Percentiles rank a stretch among this genome's conserved stretches.
phyloP scores from a whole-genome alignment of 2,888 invertebrate genomes.

The Tetropium fuscum region DNA sequence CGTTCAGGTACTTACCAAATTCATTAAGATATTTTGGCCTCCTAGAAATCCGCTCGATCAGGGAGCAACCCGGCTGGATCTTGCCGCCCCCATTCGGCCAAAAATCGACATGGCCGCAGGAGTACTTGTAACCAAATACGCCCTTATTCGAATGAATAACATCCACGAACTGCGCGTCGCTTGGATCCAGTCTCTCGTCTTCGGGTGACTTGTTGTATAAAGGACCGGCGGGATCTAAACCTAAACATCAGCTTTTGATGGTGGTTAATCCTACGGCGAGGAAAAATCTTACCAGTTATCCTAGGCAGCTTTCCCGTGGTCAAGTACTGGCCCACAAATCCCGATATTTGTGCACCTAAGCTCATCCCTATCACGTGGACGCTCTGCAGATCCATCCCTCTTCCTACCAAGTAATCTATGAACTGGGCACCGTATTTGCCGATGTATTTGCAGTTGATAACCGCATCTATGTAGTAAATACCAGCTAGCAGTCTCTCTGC shows the following conservation, averaged over 20 bases:
- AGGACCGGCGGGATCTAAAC: slow-evolving; percentile 31
- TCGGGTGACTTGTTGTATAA: slow-evolving; percentile 7
- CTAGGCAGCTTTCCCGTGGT: slow-evolving; percentile 41
- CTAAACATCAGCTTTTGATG: not conserved
- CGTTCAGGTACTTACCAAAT: slow-evolving; percentile 28
- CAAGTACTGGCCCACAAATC: slow-evolving; percentile 69
- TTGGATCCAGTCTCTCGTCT: slow-evolving; percentile 26
- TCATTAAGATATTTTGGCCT: slow-evolving; percentile 17
- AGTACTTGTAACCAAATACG: slow-evolving; percentile 20
- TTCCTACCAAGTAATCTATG: slow-evolving; percentile 68
- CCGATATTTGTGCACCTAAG: slow-evolving; percentile 63
- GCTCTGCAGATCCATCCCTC: slow-evolving; percentile 60
- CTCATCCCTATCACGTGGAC: slow-evolving; percentile 62
- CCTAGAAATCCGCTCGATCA: not conserved
- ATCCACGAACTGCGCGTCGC: slow-evolving; percentile 31
- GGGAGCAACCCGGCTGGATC: slow-evolving; percentile 23
- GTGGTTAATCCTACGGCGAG: not conserved
- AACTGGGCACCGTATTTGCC: slow-evolving; percentile 68
- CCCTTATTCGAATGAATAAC: slow-evolving; percentile 24
- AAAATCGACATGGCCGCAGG: slow-evolving; percentile 29
- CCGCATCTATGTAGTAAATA: slow-evolving; percentile 69
- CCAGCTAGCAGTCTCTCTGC: slow-evolving; percentile 68
- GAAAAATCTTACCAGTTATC: slow-evolving; percentile 41
- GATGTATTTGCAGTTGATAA: slow-evolving; percentile 69
- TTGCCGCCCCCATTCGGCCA: slow-evolving; percentile 31